Conservation (phyloP, 1,140 invertebrate species). For the Cotesia glomerata region DNA sequence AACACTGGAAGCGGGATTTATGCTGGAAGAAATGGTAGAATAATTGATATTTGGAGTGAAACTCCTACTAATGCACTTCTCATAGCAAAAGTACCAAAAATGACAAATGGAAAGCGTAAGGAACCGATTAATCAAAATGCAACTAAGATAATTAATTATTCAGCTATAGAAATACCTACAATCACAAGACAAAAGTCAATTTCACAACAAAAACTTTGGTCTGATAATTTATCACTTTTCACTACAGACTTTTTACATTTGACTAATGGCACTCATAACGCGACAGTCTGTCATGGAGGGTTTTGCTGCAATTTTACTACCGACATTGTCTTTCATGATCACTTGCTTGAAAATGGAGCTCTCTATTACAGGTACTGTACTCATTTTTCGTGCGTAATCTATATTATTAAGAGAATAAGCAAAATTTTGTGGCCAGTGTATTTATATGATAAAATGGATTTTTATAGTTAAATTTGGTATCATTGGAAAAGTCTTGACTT, state of each 20-base stretch:
- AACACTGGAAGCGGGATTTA: slow-evolving; percentile 67
- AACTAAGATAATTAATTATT: slow-evolving; percentile 31
- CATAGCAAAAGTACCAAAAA: slow-evolving; percentile 50
- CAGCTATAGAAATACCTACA: slow-evolving; percentile 33
- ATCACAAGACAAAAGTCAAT: neutral
- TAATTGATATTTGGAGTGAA: slow-evolving; percentile 30
- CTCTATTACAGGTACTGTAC: slow-evolving; percentile 48
- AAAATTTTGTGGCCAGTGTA: no score
- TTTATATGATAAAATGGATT: no score
- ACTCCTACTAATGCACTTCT: slow-evolving; percentile 42
- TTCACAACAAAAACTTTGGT: neutral
- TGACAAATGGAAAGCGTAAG: slow-evolving; percentile 34
- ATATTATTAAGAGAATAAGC: no score
- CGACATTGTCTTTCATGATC: slow-evolving; percentile 10
- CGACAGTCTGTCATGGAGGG: slow-evolving; percentile 42
- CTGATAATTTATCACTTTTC: slow-evolving; percentile 39
- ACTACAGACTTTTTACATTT: slow-evolving; percentile 36
- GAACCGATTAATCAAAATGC: neutral
- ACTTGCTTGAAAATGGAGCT: no score
- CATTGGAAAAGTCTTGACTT: no score
- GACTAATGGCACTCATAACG: slow-evolving; percentile 17
- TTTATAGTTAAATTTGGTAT: no score
- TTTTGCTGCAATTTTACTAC: slow-evolving; percentile 51
- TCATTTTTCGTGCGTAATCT: no score
- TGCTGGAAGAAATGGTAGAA: slow-evolving; percentile 43